Percentiles rank a stretch among this genome's conserved stretches.
These are phyloP conservation scores for Battus philenor DNA, from an alignment of 1,140 invertebrate species.

Conservation along the genomic window DNA sequence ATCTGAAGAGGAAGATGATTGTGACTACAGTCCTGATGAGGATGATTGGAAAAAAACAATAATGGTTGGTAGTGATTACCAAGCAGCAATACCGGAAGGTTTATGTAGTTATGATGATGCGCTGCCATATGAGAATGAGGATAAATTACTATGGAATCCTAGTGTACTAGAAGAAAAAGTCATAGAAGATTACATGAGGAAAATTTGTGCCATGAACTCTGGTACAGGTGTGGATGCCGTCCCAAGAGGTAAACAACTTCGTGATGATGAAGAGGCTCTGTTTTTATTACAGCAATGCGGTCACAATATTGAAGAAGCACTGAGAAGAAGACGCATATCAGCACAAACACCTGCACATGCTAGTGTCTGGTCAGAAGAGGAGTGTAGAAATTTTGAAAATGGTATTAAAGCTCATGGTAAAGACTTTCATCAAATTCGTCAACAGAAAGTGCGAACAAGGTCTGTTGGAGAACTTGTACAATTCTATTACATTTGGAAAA, in stretches of 20 bases:
- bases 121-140: slow-evolving; percentile 96
- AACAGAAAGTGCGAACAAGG: slow-evolving; percentile 94
- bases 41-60: slow-evolving; percentile 91
- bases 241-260: slow-evolving; percentile 86
- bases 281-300: slow-evolving; percentile 95
- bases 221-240: slow-evolving; percentile 76
- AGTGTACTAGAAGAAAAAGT: slow-evolving; percentile 83
- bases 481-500: slow-evolving; percentile 99
- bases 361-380: slow-evolving; percentile 97
- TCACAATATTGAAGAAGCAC: slow-evolving; percentile 94
- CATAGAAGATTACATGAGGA: slow-evolving; percentile 88
- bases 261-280: slow-evolving; percentile 96
- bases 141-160: slow-evolving; percentile 96
- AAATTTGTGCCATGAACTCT: slow-evolving; percentile 77
- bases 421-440: slow-evolving; percentile 96
- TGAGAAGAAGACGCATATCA: slow-evolving; percentile 86
- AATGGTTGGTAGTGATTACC: slow-evolving; percentile 96
- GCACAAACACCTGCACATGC: slow-evolving; percentile 78
- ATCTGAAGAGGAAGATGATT: slow-evolving; percentile 82
- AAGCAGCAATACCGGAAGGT: slow-evolving; percentile 94
- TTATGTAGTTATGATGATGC: slow-evolving; percentile 94
- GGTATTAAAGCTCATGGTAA: slow-evolving; percentile 95
- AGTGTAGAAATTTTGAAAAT: slow-evolving; percentile 97
- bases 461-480: slow-evolving; percentile 98
- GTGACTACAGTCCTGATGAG: slow-evolving; percentile 86